phyloP scores from a whole-genome alignment of 2,888 invertebrate species.

The Drosophila tanythrix region DNA sequence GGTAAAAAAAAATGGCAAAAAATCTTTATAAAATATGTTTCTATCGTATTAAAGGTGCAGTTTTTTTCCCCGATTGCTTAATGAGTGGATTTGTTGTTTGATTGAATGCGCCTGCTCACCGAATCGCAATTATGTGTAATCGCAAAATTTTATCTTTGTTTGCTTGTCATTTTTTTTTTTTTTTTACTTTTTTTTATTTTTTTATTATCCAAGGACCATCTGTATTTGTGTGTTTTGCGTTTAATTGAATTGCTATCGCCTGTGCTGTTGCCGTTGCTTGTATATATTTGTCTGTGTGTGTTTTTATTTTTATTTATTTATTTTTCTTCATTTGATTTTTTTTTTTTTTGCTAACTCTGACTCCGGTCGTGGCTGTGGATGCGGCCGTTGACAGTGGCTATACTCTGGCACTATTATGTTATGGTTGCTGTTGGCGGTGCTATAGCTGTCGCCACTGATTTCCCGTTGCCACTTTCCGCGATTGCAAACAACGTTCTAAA shows the following conservation, averaged over 20 bases:
- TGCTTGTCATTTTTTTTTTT: constrained; percentile 33
- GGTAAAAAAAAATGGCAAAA: constrained; percentile 69
- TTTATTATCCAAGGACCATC: constrained; percentile 36
- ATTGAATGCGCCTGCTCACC: constrained; percentile 62
- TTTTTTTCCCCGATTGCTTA: constrained; percentile 45
- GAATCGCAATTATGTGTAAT: constrained; percentile 60
- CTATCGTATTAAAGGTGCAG: constrained; percentile 49
- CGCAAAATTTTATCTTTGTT: constrained; percentile 44
- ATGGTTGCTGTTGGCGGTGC: constrained; percentile 39
- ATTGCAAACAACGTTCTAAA: constrained; percentile 77
- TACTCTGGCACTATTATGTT: constrained; percentile 51
- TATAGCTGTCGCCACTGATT: constrained; percentile 55
- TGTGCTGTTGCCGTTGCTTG: constrained; percentile 15
- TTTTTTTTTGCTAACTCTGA: constrained; percentile 37
- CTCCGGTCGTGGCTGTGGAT: constrained; percentile 39
- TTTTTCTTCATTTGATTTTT: constrained; percentile 12
- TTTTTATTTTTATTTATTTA: background rate
- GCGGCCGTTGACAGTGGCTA: constrained; percentile 54
- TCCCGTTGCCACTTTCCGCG: constrained; percentile 73
- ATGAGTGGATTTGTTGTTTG: constrained; percentile 41
- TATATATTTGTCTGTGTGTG: constrained; percentile 9
- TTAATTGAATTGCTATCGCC: constrained; percentile 39
- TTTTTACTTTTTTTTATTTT: constrained; percentile 4
- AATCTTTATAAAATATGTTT: constrained; percentile 60
- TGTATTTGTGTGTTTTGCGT: constrained; percentile 28